A percentile compares a stretch with the other conserved stretches of the same genome.
Conservation (phyloP, 1,140 invertebrate species). For the Monochamus saltuarius region DNA sequence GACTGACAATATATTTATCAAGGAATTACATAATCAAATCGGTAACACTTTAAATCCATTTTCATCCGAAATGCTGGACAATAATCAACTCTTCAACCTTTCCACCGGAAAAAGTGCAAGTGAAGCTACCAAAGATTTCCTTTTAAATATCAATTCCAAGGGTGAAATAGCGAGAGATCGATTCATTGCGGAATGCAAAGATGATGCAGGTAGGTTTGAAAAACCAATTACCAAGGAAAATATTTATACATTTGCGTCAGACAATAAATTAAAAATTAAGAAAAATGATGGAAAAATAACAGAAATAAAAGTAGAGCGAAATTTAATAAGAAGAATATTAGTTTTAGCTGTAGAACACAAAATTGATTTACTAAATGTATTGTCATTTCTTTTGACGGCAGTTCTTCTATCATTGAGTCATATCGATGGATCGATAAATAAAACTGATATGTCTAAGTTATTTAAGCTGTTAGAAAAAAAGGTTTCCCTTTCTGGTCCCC, state of each 20-base stretch:
- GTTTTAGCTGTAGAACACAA: constrained; percentile 41
- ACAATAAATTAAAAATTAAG: constrained; percentile 28
- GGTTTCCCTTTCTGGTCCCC: too few relatives aligned
- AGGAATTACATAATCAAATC: constrained; percentile 17
- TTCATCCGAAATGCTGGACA: constrained; percentile 27
- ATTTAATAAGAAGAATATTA: constrained; percentile 42
- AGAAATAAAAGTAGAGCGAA: constrained; percentile 36
- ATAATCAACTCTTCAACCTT: constrained; percentile 27
- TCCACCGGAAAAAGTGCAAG: constrained; percentile 23
- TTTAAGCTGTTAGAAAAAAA: too few relatives aligned
- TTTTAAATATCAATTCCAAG: constrained; percentile 4
- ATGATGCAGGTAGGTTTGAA: constrained; percentile 32
- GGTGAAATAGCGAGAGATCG: constrained; percentile 21
- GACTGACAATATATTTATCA: constrained; percentile 9
- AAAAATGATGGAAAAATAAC: constrained; percentile 39
- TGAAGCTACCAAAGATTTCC: constrained; percentile 8
- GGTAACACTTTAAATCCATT: constrained; percentile 40
- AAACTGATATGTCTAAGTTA: constrained; percentile 15
- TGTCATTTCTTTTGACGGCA: constrained; percentile 43
- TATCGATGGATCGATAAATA: constrained; percentile 22
- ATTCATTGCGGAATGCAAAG: constrained; percentile 31
- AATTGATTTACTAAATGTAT: constrained; percentile 38
- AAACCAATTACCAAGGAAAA: constrained; percentile 30
- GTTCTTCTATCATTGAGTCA: constrained; percentile 39
- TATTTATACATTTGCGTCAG: constrained; percentile 31